Conservation (phyloP, 2,113 vertebrate genomes). For the Periophthalmus modestus region DNA sequence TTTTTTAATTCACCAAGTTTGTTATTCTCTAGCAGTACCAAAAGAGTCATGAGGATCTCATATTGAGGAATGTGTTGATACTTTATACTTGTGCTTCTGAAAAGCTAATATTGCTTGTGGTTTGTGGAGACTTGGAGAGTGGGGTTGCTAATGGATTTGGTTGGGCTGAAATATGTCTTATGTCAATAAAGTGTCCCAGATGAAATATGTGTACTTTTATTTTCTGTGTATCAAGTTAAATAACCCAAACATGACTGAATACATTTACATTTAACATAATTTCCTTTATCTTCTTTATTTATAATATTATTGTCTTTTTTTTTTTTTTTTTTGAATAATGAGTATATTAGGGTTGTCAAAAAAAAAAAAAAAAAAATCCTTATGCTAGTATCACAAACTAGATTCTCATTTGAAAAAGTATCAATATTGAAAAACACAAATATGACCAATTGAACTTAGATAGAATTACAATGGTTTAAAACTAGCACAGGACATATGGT, state of each 20-base stretch:
- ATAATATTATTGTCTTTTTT: no score
- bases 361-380: no score
- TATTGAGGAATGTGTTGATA: conserved; percentile 10
- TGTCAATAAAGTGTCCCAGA: conserved; percentile 1
- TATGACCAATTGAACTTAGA: no score
- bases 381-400: no score
- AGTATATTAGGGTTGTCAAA: no score
- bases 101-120: conserved; percentile 5
- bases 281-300: not conserved
- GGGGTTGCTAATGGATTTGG: conserved; percentile 7
- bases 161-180: conserved; percentile 2
- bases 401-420: no score
- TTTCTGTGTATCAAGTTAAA: not conserved
- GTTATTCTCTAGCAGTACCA: not conserved
- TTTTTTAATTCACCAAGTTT: not conserved
- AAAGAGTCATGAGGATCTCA: not conserved
- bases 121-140: not conserved
- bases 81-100: conserved; percentile 2
- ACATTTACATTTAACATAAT: not conserved
- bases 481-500: no score
- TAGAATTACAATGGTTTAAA: no score
- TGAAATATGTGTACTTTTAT: not conserved
- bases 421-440: no score
- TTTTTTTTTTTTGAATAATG: no score
- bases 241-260: not conserved